A percentile compares a stretch with the other conserved stretches of the same genome.
These are phyloP conservation scores for Psilanteris sp. DNA, from an alignment of 1,140 invertebrate genomes.

Conservation along the genomic window DNA sequence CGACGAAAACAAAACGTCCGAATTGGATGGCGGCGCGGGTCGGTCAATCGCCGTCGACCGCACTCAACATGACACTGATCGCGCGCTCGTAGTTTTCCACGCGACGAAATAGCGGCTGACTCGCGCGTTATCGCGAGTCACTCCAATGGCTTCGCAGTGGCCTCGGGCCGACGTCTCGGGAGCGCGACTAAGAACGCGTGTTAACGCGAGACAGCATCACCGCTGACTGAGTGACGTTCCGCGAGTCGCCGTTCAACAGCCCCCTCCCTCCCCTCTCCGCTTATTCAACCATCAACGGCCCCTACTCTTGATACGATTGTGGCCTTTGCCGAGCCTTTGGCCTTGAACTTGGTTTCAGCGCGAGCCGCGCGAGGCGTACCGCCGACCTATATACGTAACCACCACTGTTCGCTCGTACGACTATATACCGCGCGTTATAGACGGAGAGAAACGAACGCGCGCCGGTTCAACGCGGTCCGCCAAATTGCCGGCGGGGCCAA, in stretches of 20 bases:
- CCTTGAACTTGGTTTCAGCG: conserved; percentile 87
- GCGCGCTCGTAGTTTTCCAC: no score
- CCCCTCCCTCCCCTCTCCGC: conserved; percentile 71
- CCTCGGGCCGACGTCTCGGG: conserved; percentile 14
- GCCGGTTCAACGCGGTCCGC: conserved; percentile 11
- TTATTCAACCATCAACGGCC: conserved; percentile 77
- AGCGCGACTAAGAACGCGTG: conserved; percentile 74
- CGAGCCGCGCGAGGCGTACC: conserved; percentile 77
- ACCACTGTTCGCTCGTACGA: conserved; percentile 39
- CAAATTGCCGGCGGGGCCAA: no score
- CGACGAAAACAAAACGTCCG: no score
- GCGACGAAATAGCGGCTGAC: conserved; percentile 61
- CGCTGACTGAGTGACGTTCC: conserved; percentile 83
- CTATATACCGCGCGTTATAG: conserved; percentile 32
- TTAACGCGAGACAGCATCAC: conserved; percentile 79
- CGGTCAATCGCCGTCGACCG: no score
- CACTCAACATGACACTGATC: conserved; percentile 7
- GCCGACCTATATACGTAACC: conserved; percentile 73
- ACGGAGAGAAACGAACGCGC: conserved; percentile 29
- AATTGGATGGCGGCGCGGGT: no score
- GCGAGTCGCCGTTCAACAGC: conserved; percentile 79
- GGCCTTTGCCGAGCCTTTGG: conserved; percentile 80
- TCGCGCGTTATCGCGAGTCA: conserved; percentile 64
- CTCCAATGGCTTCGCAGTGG: conserved; percentile 61
- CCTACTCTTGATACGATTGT: conserved; percentile 74